These are phyloP conservation scores for Papilio dardanus DNA, from an alignment of 1,140 invertebrate species.

Conservation along the genomic window DNA sequence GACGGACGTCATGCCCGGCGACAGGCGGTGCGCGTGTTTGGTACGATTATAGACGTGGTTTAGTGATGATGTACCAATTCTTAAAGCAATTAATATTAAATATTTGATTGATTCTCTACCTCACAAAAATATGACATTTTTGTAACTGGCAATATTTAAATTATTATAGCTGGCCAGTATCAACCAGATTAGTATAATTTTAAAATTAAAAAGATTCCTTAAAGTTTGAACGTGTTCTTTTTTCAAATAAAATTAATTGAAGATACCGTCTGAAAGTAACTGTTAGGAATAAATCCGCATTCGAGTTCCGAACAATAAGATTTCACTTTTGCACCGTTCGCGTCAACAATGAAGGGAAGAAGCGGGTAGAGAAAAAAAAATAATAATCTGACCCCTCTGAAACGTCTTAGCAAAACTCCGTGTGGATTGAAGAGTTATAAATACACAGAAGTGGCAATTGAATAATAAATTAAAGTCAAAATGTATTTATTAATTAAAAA, in stretches of 20 bases:
- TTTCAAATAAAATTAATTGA: slow-evolving; percentile 2
- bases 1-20: too few species aligned
- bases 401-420: slow-evolving; percentile 59
- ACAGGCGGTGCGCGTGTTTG: too few species aligned
- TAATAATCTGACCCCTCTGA: slow-evolving; percentile 60
- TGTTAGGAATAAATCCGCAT: slow-evolving; percentile 43
- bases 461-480: not conserved
- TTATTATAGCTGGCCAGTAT: too few species aligned
- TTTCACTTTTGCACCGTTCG: slow-evolving; percentile 53
- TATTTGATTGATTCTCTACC: too few species aligned
- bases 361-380: slow-evolving; percentile 57
- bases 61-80: too few species aligned
- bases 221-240: not conserved
- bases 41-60: too few species aligned
- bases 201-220: not conserved
- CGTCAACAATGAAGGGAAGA: slow-evolving; percentile 67
- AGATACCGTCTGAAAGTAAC: slow-evolving; percentile 32
- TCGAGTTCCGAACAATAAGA: slow-evolving; percentile 52
- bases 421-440: slow-evolving; percentile 43
- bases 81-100: too few species aligned
- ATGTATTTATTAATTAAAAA: fast-evolving
- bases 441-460: slow-evolving; percentile 40
- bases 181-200: too few species aligned
- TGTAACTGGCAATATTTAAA: too few species aligned
- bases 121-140: too few species aligned